Conservation (phyloP, 2,888 invertebrate species). For the Allacma fusca region DNA sequence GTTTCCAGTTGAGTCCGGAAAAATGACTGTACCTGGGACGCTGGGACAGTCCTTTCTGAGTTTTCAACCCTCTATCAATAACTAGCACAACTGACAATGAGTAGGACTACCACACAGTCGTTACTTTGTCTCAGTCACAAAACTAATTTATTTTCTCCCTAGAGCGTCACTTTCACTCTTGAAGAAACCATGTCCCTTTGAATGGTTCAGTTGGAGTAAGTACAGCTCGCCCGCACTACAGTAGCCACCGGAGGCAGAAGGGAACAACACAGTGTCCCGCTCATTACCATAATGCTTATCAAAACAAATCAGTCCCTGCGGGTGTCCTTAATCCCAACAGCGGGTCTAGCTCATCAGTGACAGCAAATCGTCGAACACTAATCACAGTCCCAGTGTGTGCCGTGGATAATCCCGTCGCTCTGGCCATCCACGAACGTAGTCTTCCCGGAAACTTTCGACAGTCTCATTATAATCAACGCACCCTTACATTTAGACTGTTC, state of each 20-base stretch:
- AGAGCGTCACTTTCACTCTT: too few species aligned
- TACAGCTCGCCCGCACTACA: slow-evolving; percentile 6
- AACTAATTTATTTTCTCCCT: too few species aligned
- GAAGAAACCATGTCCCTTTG: slow-evolving; percentile 19
- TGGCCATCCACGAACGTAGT: slow-evolving; percentile 22
- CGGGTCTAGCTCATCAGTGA: background rate
- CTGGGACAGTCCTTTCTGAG: too few species aligned
- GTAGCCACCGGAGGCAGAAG: background rate
- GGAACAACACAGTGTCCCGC: slow-evolving; percentile 4
- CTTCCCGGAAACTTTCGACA: slow-evolving; percentile 38
- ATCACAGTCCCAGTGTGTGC: slow-evolving; percentile 22
- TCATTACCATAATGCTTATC: background rate
- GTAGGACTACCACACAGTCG: too few species aligned
- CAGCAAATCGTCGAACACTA: background rate
- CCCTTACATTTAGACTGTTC: slow-evolving; percentile 59
- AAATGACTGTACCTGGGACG: too few species aligned
- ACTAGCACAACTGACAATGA: too few species aligned
- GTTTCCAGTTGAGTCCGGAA: too few species aligned
- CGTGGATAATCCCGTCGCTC: slow-evolving; percentile 37
- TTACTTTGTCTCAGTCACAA: too few species aligned
- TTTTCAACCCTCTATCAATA: too few species aligned
- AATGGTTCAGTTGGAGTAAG: slow-evolving; percentile 31
- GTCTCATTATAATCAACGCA: slow-evolving; percentile 60
- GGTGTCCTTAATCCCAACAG: too few species aligned
- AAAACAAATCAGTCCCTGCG: too few species aligned